Conservation (phyloP, 2,113 vertebrate species). For the Vidua chalybeata region DNA sequence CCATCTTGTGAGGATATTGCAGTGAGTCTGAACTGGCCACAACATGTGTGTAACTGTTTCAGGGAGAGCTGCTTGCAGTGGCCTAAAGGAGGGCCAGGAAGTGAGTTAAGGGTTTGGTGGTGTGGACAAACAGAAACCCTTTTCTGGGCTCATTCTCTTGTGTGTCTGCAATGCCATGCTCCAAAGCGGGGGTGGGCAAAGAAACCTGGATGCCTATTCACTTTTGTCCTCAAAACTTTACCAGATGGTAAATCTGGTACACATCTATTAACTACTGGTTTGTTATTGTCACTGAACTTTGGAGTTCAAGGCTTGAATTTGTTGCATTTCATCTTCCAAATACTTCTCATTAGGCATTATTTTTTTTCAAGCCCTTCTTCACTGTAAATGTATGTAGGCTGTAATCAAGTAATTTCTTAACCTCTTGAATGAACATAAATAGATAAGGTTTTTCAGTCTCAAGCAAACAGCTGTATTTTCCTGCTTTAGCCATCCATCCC, state of each 20-base stretch:
- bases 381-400: not conserved
- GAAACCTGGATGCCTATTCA: not conserved
- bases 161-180: not conserved
- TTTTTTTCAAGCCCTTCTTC: not conserved
- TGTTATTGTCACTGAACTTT: not conserved
- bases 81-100: not conserved
- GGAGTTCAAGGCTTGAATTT: not conserved
- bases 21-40: not conserved
- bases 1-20: not conserved
- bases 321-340: not conserved
- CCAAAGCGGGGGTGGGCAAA: accelerated
- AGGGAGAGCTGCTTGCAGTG: not conserved
- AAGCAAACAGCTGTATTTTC: not conserved
- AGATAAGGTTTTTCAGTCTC: not conserved
- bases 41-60: accelerated
- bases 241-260: not conserved
- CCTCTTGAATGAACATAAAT: not conserved
- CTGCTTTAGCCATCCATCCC: not conserved
- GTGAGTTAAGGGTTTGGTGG: not conserved
- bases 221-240: not conserved
- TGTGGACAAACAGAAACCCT: not conserved
- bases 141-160: not conserved
- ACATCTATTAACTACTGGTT: not conserved
- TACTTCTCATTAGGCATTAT: not conserved
- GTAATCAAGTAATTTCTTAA: not conserved